phyloP scores from a whole-genome alignment of 23 tunicate genomes.

The Styela clava region DNA sequence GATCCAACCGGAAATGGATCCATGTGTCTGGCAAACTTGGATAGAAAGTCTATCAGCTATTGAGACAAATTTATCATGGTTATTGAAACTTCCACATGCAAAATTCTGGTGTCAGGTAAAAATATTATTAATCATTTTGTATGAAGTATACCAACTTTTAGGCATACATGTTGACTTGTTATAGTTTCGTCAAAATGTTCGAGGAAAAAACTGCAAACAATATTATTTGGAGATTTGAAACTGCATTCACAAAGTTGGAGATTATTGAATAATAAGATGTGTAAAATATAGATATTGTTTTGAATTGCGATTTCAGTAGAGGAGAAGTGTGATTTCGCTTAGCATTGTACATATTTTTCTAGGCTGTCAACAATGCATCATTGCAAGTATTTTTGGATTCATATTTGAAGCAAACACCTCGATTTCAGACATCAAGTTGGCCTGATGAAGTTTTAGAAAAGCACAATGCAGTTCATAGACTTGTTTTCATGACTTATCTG shows the following conservation, averaged over 20 bases:
- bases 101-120: slow-evolving; percentile 88
- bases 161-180: no score
- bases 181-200: no score
- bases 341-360: no score
- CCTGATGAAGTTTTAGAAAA: slow-evolving; percentile 40
- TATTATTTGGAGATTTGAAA: no score
- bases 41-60: slow-evolving; percentile 3
- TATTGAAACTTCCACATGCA: slow-evolving; percentile 46
- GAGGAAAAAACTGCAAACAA: no score
- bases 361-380: slow-evolving; percentile 66
- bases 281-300: no score
- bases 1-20: slow-evolving; percentile 25
- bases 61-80: slow-evolving; percentile 39
- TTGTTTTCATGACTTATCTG: slow-evolving; percentile 58
- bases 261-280: no score
- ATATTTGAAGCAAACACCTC: slow-evolving; percentile 59
- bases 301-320: no score
- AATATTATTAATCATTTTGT: background rate
- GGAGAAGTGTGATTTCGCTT: no score
- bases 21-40: slow-evolving; percentile 25
- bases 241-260: no score
- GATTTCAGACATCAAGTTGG: slow-evolving; percentile 42
- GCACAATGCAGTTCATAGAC: slow-evolving; percentile 53
- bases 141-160: no score
- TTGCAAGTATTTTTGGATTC: slow-evolving; percentile 63